phyloP scores from a whole-genome alignment of 2,113 vertebrate genomes.

The Anguilla japonica region DNA sequence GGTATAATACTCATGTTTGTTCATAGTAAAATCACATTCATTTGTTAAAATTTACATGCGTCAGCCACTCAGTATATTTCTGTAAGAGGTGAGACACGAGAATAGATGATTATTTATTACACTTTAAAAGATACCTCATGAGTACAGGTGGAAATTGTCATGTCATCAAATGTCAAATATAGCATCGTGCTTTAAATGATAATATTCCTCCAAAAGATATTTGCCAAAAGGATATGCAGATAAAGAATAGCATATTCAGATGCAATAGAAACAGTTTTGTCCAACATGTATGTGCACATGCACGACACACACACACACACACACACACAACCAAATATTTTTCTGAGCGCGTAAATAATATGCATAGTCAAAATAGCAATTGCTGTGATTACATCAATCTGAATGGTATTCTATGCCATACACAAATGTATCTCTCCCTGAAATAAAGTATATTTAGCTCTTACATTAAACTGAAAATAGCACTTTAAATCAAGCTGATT shows the following conservation, averaged over 20 bases:
- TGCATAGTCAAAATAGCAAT: neutral
- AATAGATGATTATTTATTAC: neutral
- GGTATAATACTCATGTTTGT: neutral
- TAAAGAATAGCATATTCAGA: neutral
- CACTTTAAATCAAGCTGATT: constrained; percentile 41
- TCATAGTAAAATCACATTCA: constrained; percentile 15
- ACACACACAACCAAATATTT: neutral
- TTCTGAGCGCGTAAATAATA: neutral
- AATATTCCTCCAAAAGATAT: neutral
- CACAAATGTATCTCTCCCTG: constrained; percentile 25
- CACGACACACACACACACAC: no score
- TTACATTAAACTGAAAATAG: constrained; percentile 45
- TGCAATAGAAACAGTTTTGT: neutral
- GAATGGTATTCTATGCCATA: neutral
- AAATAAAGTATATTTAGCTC: constrained; percentile 57
- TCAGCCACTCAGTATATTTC: neutral
- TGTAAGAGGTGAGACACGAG: neutral
- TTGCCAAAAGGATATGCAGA: constrained; percentile 4
- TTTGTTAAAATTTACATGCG: neutral
- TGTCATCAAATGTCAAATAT: neutral
- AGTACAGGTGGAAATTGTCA: neutral
- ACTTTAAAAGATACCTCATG: constrained; percentile 33
- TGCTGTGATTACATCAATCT: constrained; percentile 17
- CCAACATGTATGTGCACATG: neutral
- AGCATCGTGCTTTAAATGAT: neutral